A percentile compares a stretch with the other conserved stretches of the same genome.
These are phyloP conservation scores for Andrena bucephala DNA, from an alignment of 2,888 invertebrate species.

Conservation along the genomic window DNA sequence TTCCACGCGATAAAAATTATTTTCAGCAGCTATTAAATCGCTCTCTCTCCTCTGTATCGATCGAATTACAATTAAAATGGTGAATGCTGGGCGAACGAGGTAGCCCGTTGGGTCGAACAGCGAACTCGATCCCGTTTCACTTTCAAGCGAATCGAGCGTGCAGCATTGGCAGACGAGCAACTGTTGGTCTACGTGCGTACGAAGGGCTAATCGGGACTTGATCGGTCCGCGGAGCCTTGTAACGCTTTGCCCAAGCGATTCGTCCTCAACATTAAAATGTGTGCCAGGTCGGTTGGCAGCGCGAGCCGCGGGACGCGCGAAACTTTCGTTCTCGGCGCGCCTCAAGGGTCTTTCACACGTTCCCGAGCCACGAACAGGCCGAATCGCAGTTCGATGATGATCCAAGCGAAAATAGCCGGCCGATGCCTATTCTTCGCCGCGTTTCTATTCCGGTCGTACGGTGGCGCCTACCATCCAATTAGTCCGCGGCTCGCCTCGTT, in stretches of 20 bases:
- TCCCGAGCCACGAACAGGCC: slow-evolving; percentile 42
- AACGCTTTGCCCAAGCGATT: slow-evolving; percentile 62
- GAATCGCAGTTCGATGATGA: slow-evolving; percentile 70
- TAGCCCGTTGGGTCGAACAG: neutral
- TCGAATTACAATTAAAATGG: neutral
- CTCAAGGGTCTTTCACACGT: slow-evolving; percentile 68
- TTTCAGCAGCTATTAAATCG: neutral
- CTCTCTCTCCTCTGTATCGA: neutral
- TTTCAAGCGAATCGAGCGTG: slow-evolving; percentile 1
- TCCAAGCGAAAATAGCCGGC: slow-evolving; percentile 64
- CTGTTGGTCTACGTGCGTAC: slow-evolving; percentile 1
- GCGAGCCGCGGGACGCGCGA: slow-evolving; percentile 34
- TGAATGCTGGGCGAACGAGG: no score
- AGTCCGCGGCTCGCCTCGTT: neutral
- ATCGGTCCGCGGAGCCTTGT: slow-evolving; percentile 66
- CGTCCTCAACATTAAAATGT: slow-evolving; percentile 67
- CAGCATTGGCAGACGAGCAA: slow-evolving; percentile 4
- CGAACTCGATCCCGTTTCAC: neutral
- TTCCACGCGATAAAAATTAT: neutral
- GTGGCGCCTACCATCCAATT: slow-evolving; percentile 60
- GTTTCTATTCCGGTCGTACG: slow-evolving; percentile 65
- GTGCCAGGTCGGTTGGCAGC: slow-evolving; percentile 64
- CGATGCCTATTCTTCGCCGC: slow-evolving; percentile 65
- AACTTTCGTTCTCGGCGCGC: slow-evolving; percentile 68
- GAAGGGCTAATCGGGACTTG: slow-evolving; percentile 50